Evolutionary conservation across 2,113 vertebrate species (phyloP), one percentile per base, ranked within the genome.

Genomic region (Paraplagusia blochii): DNA sequence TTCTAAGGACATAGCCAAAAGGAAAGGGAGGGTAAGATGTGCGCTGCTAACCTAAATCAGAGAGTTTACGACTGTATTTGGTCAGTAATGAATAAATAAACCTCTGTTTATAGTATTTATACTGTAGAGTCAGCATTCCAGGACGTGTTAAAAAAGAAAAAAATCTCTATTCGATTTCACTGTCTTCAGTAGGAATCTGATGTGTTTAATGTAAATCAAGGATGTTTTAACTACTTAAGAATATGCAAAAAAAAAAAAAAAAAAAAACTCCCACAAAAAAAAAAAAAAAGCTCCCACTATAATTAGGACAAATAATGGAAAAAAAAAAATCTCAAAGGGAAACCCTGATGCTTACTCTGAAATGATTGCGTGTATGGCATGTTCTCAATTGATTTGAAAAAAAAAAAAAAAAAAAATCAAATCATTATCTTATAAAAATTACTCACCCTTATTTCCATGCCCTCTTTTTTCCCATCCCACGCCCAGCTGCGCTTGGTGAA

Each of bases 401-500:
- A n/a, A n/a, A n/a, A n/a, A n/a, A n/a, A n/a, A n/a, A n/a, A n/a
- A n/a, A n/a, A n/a, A n/a, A n/a, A n/a, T n/a, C n/a, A 63, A 36
- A 46, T 12, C 1, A 2, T 58, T 60, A n/a, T 52, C 17, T 51
- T 53, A 43, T 11, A 18, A 71, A 13, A 59, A 19, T 65, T 38
- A 74, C 95, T 95, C 88, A 99, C 96, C 94, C 95, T 93, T 87
- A 92, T 89, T 63, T 96, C 94, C 85, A 94, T 93, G 61, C 91
- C 91, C 68, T 99, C 96, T 78, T 94, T 98, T 91, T 98, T 96
- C 77, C 97, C 96, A 84, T 99, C 97, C 97, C 97, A 99, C 55
- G 97, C 95, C 96, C 97, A 99, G 85, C 97, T 98, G 71, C 97
- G 91, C 71, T 99, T 99, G 84, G 97, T 99, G 91, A 99, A 99